phyloP scores from a whole-genome alignment of 2,113 vertebrate species.

The Gobius niger region DNA sequence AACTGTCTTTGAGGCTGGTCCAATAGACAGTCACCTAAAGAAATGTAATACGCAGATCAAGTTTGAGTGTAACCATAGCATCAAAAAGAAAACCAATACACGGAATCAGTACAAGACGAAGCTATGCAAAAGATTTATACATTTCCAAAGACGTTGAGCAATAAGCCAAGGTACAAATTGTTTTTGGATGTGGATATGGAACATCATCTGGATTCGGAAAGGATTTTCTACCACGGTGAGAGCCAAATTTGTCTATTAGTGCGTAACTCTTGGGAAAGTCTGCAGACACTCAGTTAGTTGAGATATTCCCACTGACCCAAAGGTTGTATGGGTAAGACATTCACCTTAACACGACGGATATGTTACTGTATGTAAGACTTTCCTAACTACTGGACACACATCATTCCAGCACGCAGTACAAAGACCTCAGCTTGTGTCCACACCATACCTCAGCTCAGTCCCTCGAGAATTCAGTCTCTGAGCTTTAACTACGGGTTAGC shows the following conservation, averaged over 20 bases:
- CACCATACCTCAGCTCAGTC: too few relatives aligned
- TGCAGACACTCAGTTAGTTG: not conserved
- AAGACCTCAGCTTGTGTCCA: not conserved
- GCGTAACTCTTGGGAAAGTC: not conserved
- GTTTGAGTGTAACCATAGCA: not conserved
- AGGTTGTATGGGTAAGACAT: too few relatives aligned
- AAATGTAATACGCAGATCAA: slow-evolving; percentile 15
- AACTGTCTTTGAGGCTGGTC: slow-evolving; percentile 90
- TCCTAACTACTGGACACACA: too few relatives aligned
- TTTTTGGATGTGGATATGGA: slow-evolving; percentile 2
- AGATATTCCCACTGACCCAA: not conserved
- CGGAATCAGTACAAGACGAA: not conserved
- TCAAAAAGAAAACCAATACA: not conserved
- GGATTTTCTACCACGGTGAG: not conserved
- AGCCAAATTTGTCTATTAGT: not conserved
- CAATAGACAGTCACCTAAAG: slow-evolving; percentile 88
- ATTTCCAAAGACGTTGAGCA: not conserved
- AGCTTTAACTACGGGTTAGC: too few relatives aligned
- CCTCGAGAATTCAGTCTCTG: too few relatives aligned
- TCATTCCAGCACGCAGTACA: not conserved
- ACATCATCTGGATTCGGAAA: not conserved
- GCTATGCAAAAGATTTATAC: not conserved
- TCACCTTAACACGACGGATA: too few relatives aligned
- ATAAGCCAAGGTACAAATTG: not conserved
- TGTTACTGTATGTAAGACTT: too few relatives aligned